These are phyloP conservation scores for Chalcosyrphus nemorum DNA, from an alignment of 2,888 invertebrate genomes.

Conservation along the genomic window DNA sequence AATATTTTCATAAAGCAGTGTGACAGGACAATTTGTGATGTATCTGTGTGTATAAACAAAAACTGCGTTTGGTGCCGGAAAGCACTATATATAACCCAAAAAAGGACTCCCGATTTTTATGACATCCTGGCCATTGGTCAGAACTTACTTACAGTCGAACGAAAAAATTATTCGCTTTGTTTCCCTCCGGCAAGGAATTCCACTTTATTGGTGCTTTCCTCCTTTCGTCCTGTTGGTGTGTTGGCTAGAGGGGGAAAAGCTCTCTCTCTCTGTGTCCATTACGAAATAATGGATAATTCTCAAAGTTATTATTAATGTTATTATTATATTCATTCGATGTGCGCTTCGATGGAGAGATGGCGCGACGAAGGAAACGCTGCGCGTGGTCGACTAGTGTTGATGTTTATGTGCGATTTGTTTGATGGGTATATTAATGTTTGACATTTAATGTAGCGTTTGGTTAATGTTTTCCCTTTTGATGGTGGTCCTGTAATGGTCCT, in stretches of 20 bases:
- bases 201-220: slow-evolving; percentile 35
- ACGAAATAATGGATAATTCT: slow-evolving; percentile 53
- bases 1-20: not conserved
- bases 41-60: not conserved
- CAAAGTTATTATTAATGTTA: slow-evolving; percentile 55
- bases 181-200: slow-evolving; percentile 19
- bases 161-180: not conserved
- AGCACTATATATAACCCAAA: not conserved
- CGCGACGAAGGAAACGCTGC: not conserved
- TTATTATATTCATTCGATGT: slow-evolving; percentile 54
- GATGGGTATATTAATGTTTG: slow-evolving; percentile 44
- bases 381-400: slow-evolving; percentile 13
- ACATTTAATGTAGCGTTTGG: slow-evolving; percentile 30
- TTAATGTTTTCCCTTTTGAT: slow-evolving; percentile 5
- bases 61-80: not conserved
- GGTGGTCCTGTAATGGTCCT: not conserved
- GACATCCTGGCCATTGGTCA: slow-evolving; percentile 26
- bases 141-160: not conserved
- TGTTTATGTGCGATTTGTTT: slow-evolving; percentile 54
- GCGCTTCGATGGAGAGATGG: slow-evolving; percentile 13
- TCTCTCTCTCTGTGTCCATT: slow-evolving; percentile 23
- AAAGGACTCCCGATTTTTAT: not conserved
- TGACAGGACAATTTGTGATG: not conserved
- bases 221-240: not conserved
- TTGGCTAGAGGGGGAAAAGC: too few species aligned